Base-by-base conservation (phyloP, 2,797 vertebrate species). In the Gouania willdenowi region DNA sequence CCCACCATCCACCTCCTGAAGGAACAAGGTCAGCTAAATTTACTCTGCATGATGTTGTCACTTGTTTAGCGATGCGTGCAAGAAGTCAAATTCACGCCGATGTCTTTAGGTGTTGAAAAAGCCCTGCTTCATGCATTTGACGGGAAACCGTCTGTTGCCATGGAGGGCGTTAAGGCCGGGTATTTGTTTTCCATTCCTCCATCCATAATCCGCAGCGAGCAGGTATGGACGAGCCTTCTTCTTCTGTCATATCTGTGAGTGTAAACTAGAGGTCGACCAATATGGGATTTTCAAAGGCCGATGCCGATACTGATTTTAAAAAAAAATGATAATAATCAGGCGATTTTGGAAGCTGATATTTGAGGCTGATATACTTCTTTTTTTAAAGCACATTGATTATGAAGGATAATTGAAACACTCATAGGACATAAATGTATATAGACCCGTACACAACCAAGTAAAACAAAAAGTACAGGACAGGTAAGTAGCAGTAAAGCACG, bases 111-210 rank as follows among this genome's bases (percentile, higher is more conserved):
- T 56, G 94, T 93, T 39, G 70, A 92, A 10, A 93, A 85, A 54
- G 94, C 90, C 5, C 82, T 99, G 45, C 92, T 99, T 26, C 97
- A 99, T 34, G 97, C 97, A 0, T 99, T 99, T 71, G 97, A 99
- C 34, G 97, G 97, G 19, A 94, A 91, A 59, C 92, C 93, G 0
- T 92, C 94, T 1, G 92, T 92, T 26, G 97, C 96, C 0, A 90
- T 98, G 94, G 94, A 98, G 69, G 97, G 93, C 21, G 91, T 97
- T 8, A 91, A 81, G 62, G 92, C 93, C 16, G 97, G 97, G 4
- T 99, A 92, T 68, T 97, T 72, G 66, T 99, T 98, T 64, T 99
- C 96, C 9, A 91, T 99, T 38, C 97, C 96, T 16, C 94, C 95
- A 2, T 98, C 95, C 5, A 86, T 98, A 51, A 27, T 94, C 57